phyloP scores from a whole-genome alignment of 2,797 vertebrate species.

The Sternotherus odoratus region DNA sequence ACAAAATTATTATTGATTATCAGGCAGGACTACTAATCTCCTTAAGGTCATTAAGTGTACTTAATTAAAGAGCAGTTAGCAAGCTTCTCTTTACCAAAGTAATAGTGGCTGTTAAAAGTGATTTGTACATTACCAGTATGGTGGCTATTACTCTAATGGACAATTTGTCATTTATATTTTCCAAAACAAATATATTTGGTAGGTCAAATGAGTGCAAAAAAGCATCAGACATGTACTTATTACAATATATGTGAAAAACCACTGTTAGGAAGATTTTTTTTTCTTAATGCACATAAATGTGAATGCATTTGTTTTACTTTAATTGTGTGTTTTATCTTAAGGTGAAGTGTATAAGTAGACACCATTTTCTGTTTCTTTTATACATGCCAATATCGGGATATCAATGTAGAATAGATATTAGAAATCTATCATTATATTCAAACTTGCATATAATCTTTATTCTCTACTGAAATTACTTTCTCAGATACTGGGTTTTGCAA shows the following conservation, averaged over 20 bases:
- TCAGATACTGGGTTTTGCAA: not conserved
- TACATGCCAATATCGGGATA: not conserved
- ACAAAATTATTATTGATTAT: conserved; percentile 93
- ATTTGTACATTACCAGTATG: conserved; percentile 90
- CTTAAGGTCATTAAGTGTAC: conserved; percentile 98
- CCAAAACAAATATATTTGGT: conserved; percentile 79
- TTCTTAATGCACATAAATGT: not conserved
- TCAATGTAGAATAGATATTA: not conserved
- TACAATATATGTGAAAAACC: not conserved
- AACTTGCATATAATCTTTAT: not conserved
- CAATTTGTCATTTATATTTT: conserved; percentile 84
- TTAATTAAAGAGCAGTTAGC: conserved; percentile 99
- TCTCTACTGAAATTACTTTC: not conserved
- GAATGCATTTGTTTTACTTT: not conserved
- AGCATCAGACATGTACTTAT: not conserved
- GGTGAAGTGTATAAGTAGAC: not conserved
- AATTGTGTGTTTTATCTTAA: not conserved
- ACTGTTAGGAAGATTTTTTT: not conserved
- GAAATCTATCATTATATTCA: not conserved
- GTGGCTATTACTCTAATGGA: conserved; percentile 82
- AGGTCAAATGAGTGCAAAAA: conserved; percentile 30
- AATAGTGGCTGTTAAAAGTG: conserved; percentile 94
- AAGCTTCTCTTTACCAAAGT: conserved; percentile 92
- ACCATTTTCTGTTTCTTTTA: not conserved
- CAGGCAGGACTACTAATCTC: conserved; percentile 95